Evolutionary conservation across 2,113 vertebrate genomes (phyloP).

Genomic region (Urocolius indicus): DNA sequence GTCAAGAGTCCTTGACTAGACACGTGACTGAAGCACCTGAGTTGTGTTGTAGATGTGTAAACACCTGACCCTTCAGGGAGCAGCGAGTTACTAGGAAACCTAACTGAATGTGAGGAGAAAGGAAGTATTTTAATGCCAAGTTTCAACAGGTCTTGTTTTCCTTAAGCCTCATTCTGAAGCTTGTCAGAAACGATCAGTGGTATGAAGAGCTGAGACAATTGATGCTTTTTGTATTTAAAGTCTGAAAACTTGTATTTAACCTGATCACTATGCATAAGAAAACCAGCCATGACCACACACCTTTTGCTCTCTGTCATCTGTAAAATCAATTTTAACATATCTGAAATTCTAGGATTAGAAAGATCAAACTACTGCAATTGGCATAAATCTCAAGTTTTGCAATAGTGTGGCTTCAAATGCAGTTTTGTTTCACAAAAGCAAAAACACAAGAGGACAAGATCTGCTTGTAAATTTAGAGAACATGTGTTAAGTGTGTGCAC

Average conservation of each 20-base stretch:
- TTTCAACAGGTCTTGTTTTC: neutral
- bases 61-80: slow-evolving; percentile 58
- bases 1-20: neutral
- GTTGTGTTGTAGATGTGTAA: slow-evolving; percentile 44
- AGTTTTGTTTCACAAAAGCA: neutral
- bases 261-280: neutral
- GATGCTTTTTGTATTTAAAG: neutral
- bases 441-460: neutral
- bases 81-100: slow-evolving; percentile 36
- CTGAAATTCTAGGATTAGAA: neutral
- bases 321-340: neutral
- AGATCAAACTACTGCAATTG: neutral
- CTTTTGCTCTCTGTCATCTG: neutral
- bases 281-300: neutral
- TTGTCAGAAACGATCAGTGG: neutral
- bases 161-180: neutral
- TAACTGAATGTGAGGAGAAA: neutral
- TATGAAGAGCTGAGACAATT: neutral
- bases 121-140: neutral
- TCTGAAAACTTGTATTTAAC: neutral
- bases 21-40: neutral
- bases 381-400: neutral
- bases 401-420: neutral
- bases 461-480: neutral
- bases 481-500: neutral